phyloP scores from a whole-genome alignment of 1,140 invertebrate genomes.

The Mizuhopecten yessoensis region DNA sequence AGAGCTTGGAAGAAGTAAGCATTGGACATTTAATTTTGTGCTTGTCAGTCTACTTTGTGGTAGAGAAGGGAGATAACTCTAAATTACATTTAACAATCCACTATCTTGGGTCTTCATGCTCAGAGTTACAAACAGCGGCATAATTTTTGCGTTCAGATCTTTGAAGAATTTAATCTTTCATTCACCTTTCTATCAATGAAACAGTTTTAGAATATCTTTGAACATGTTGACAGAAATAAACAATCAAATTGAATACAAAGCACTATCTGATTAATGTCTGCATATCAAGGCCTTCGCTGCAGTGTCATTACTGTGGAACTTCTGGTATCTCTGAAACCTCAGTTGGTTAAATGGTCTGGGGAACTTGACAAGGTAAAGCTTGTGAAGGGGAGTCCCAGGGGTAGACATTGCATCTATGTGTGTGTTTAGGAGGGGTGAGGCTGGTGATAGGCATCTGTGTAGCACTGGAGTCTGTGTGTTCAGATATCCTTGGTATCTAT shows the following conservation, averaged over 20 bases:
- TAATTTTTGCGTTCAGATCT: not conserved
- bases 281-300: not conserved
- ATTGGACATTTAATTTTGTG: no score
- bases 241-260: not conserved
- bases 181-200: not conserved
- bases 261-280: conserved; percentile 1
- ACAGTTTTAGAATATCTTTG: not conserved
- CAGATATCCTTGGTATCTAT: not conserved
- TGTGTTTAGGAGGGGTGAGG: not conserved
- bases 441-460: not conserved
- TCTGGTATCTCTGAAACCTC: not conserved
- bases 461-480: not conserved
- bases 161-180: not conserved
- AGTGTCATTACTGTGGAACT: not conserved
- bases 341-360: conserved; percentile 25
- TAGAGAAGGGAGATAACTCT: no score
- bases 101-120: no score
- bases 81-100: no score
- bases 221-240: conserved; percentile 9
- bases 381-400: conserved; percentile 1
- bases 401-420: not conserved
- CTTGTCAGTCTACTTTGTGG: no score
- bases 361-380: conserved; percentile 7
- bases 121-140: no score
- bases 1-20: no score